Evolutionary conservation across 2,797 vertebrate species (phyloP), one percentile per base, ranked within the genome.

Genomic region (Myotis myotis): DNA sequence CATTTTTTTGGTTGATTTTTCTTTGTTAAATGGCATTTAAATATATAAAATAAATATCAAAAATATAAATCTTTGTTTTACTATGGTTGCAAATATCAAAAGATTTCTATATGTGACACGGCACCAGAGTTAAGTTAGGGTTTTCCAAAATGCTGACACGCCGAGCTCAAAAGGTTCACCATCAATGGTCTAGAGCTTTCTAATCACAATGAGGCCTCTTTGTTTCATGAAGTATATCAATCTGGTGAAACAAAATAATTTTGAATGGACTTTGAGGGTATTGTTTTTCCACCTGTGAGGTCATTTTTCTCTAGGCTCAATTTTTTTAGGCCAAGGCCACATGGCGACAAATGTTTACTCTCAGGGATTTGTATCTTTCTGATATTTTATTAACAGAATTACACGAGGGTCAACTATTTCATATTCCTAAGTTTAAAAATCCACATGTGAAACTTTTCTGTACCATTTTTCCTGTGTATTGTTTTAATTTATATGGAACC

Each of bases 311-410:
- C n/a, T 71, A 89, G 81, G 36, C 70, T 93, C 28, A 68, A 11
- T 81, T 85, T 51, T 88, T 89, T 96, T 86, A 89, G 81, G 30
- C 1, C 68, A 92, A 89, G 57, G 30, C 22, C 28, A 79, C 66
- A 74, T 38, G 44, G n/a, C 76, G 83, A 91, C 81, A 81, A 75
- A 62, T 84, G 25, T 68, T 62, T 87, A 19, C 30, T 92, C 36
- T 70, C 16, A 81, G 71, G 41, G 30, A 13, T 83, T 91, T 89
- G 4, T 57, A 51, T 41, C n/a, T 89, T 92, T 92, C 71, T 90
- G 51, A 83, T 60, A 86, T 41, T 90, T 84, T 93, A 70, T 81
- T 57, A 92, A 76, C 53, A 93, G 76, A 89, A 89, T 91, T 30
- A 51, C 16, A 62, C 47, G 23, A 87, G 17, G 76, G 47, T 95